Percentiles rank a stretch among this genome's conserved stretches.
Conservation (phyloP, 2,888 invertebrate species). For the Dione juno region DNA sequence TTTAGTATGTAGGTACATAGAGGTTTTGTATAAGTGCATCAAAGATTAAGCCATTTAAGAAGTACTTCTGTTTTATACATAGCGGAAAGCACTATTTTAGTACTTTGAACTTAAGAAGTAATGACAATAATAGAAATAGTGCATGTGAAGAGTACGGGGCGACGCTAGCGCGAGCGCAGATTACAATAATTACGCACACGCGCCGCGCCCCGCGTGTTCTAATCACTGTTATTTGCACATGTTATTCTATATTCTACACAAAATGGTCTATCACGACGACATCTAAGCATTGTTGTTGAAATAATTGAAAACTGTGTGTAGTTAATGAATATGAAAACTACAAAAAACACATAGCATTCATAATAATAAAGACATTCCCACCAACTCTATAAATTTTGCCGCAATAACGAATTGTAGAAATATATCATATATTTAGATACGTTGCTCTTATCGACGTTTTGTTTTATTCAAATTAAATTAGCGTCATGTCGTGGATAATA, state of each 20-base stretch:
- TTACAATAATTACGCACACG: constrained; percentile 81
- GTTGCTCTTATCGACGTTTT: too few relatives aligned
- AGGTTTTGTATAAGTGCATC: too few relatives aligned
- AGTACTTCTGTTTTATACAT: background rate
- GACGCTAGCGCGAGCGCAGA: constrained; percentile 57
- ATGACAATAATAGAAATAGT: constrained; percentile 49
- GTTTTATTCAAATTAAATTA: too few relatives aligned
- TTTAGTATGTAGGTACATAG: too few relatives aligned
- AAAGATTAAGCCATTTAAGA: background rate
- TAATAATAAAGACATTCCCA: background rate
- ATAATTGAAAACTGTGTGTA: constrained; percentile 40
- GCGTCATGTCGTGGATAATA: too few relatives aligned
- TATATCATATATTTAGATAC: too few relatives aligned
- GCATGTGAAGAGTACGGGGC: constrained; percentile 46
- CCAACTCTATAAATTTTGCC: too few relatives aligned
- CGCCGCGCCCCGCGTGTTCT: constrained; percentile 68
- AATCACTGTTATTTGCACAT: constrained; percentile 82
- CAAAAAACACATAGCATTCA: constrained; percentile 13
- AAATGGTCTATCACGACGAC: constrained; percentile 70
- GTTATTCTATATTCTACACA: constrained; percentile 79
- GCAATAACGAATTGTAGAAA: too few relatives aligned
- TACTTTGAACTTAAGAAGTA: constrained; percentile 23
- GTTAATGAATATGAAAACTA: constrained; percentile 30
- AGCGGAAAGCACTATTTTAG: constrained; percentile 3
- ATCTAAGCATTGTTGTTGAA: constrained; percentile 55